Percentiles rank a stretch among this genome's conserved stretches.
Evolutionary conservation across 1,140 invertebrate genomes (phyloP).

Genomic region (Achatina immaculata): DNA sequence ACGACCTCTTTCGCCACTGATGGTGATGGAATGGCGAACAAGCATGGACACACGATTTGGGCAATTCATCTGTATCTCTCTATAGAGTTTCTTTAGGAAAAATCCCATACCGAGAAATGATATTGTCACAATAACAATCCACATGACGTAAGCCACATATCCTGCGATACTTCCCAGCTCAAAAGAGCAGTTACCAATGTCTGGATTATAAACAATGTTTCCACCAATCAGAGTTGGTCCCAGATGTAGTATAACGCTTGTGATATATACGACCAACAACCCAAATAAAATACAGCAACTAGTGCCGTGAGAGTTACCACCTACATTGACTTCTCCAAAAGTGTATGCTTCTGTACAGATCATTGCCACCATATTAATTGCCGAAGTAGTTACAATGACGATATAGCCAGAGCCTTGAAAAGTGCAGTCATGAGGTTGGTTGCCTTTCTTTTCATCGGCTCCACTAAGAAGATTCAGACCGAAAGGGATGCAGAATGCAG

Average conservation of each 20-base stretch:
- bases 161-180: slow-evolving; percentile 65
- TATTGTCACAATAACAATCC: slow-evolving; percentile 68
- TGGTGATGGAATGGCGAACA: slow-evolving; percentile 66
- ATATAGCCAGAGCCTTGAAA: slow-evolving; percentile 67
- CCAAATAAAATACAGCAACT: slow-evolving; percentile 69
- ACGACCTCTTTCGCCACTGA: slow-evolving; percentile 52
- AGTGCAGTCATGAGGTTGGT: slow-evolving; percentile 57
- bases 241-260: slow-evolving; percentile 69
- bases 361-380: slow-evolving; percentile 71
- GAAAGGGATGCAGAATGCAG: slow-evolving; percentile 69
- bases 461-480: slow-evolving; percentile 65
- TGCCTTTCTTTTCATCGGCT: slow-evolving; percentile 36
- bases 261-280: slow-evolving; percentile 68
- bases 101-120: slow-evolving; percentile 60
- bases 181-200: slow-evolving; percentile 69
- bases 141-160: slow-evolving; percentile 70
- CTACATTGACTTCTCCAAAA: slow-evolving; percentile 68
- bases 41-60: slow-evolving; percentile 67
- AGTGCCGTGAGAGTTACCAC: slow-evolving; percentile 62
- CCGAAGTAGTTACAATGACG: slow-evolving; percentile 66
- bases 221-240: slow-evolving; percentile 71
- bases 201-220: slow-evolving; percentile 67
- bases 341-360: slow-evolving; percentile 70
- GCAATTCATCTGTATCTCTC: slow-evolving; percentile 66
- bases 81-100: slow-evolving; percentile 67